phyloP scores from a whole-genome alignment of 2,888 invertebrate species.

The Caenorhabditis panamensis region DNA sequence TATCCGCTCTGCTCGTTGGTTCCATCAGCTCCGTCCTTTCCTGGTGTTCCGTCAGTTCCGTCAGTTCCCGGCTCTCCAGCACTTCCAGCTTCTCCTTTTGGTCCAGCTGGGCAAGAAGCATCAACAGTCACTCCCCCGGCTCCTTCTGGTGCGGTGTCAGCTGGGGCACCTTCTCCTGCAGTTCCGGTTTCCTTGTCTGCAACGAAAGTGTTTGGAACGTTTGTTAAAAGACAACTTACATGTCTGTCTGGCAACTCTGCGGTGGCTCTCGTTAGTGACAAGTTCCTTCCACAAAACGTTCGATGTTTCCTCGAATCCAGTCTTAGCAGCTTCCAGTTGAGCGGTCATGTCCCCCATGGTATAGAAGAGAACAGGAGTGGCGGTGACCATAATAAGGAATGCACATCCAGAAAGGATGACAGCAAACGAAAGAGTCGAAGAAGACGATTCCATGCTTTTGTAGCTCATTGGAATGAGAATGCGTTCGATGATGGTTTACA shows the following conservation, averaged over 20 bases:
- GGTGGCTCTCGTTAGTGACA: conserved; percentile 68
- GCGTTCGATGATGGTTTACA: conserved; percentile 28
- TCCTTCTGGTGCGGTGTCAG: conserved; percentile 40
- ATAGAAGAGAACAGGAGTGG: conserved; percentile 72
- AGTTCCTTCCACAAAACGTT: conserved; percentile 76
- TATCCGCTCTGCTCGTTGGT: conserved; percentile 21
- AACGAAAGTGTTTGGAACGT: conserved; percentile 2
- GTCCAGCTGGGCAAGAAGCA: conserved; percentile 69
- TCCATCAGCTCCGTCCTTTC: conserved; percentile 61
- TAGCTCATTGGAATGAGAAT: conserved; percentile 30
- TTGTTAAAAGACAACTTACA: conserved; percentile 61
- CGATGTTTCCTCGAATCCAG: conserved; percentile 73
- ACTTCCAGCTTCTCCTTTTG: conserved; percentile 70
- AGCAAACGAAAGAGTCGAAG: conserved; percentile 57
- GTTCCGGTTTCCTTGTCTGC: conserved; percentile 61
- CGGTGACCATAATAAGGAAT: conserved; percentile 69
- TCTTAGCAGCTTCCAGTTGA: conserved; percentile 68
- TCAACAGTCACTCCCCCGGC: conserved; percentile 23
- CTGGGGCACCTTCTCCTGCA: conserved; percentile 41
- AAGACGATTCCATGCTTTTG: conserved; percentile 51
- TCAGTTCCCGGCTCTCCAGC: conserved; percentile 70
- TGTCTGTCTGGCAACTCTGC: conserved; percentile 65
- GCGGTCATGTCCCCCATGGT: conserved; percentile 71
- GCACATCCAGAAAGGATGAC: conserved; percentile 71
- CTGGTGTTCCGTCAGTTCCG: conserved; percentile 65